Base-by-base conservation (phyloP, 2,113 vertebrate genomes). In the Otis tarda region DNA sequence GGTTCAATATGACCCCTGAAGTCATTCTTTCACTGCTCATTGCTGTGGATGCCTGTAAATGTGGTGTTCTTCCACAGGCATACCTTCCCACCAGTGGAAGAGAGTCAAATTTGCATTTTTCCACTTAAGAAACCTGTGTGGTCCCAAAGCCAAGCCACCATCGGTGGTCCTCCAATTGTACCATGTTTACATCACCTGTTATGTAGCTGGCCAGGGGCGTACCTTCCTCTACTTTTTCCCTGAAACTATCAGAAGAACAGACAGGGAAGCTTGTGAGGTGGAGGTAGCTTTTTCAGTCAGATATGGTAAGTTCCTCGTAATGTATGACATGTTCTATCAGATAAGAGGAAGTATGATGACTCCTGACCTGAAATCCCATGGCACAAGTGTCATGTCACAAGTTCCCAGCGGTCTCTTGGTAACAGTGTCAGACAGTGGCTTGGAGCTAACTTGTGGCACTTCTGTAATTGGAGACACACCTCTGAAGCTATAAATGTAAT, bases 121-220 rank as follows among this genome's bases (percentile, higher is more conserved):
- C 35, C 17, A 71, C 18, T 45, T 31, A 56, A 74, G 53, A 85
- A 81, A 67, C 18, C 1, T 49, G 10, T 55, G n/a, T 64, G 28
- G 19, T 53, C 19, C 49, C 22, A 64, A 21, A 56, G 7, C 9
- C 21, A 90, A 71, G 35, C 20, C 25, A 60, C n/a, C 17, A 12
- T 0, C 1, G 10, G 4, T 19, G 22, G 35, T 65, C 14, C 74
- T 76, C 45, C 33, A 88, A 27, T 9, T 31, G 19, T 15, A 50
- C 6, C 23, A 18, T 0, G 0, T 35, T 14, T 24, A 4, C 6
- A 8, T 53, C 56, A 68, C 25, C 24, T 37, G 22, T 53, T 52
- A 23, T 14, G 6, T 13, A 35, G 20, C 9, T 31, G 41, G 19
- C 7, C 19, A 45, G 70, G 18, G 16, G 35, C 75, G 1, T 6